Base-by-base conservation (phyloP, 2,888 invertebrate genomes). In the Euzetes globulus region DNA sequence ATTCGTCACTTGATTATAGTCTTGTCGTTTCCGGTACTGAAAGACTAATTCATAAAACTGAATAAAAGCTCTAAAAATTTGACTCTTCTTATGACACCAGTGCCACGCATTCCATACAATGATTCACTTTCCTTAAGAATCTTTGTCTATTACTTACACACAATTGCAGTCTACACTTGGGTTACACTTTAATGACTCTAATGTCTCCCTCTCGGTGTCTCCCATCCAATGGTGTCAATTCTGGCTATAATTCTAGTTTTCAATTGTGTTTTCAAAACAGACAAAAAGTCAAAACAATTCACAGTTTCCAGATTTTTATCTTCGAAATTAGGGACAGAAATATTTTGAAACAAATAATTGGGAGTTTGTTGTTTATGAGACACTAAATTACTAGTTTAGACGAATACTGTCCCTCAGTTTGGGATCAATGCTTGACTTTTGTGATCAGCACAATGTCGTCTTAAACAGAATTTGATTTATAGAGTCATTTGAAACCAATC, bases 401-500 rank as follows among this genome's bases (percentile, higher is more conserved):
- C 41, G 7, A 41, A 4, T 27, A 13, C 15, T 58, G 58, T 58
- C 58, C 27, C 22, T 15, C 7, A 58, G 27, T 33, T n/a, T 17
- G 13, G 4, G 19, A 65, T 27, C n/a, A 37, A 70, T 70, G 22
- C 27, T 25, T 47, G 45, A 47, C 70, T 41, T 11, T 41, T 63
- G 37, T 63, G 63, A 63, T 70, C 47, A 70, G 22, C 41, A 70
- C 70, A 70, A 70, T 70, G 70, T 70, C 45, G 70, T 47, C 47
- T 45, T 45, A 41, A 41, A 47, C 70, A n/a, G 33, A 22, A 68
- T 70, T 70, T 70, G 70, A 70, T 70, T 70, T 70, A 70, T 70
- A 70, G 70, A 70, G 70, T 70, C 70, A 47, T 70, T 70, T 70
- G 19, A 70, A 11, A 1, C 13, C 0, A 45, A 47, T 70, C 70